These are phyloP conservation scores for Mactromeris polynyma DNA, from an alignment of 2,888 invertebrate species.

Conservation along the genomic window DNA sequence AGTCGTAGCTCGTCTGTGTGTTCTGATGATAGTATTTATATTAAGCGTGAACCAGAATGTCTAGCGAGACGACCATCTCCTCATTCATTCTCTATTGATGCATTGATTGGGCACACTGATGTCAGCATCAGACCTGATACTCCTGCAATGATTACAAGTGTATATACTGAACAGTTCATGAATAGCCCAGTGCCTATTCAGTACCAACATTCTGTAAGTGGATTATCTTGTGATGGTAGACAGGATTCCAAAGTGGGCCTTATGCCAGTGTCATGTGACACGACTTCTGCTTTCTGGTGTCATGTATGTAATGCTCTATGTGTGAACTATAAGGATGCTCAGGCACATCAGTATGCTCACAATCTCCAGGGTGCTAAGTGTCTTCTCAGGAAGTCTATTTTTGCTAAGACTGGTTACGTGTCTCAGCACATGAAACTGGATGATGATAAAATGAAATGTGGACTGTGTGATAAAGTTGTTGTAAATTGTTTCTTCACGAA, in stretches of 20 bases:
- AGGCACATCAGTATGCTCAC: slow-evolving; percentile 52
- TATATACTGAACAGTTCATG: background rate
- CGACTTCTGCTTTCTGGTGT: slow-evolving; percentile 57
- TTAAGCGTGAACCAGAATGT: slow-evolving; percentile 16
- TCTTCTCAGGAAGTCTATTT: slow-evolving; percentile 40
- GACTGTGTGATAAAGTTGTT: slow-evolving; percentile 63
- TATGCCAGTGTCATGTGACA: background rate
- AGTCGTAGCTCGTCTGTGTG: slow-evolving; percentile 21
- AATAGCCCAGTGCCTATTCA: background rate
- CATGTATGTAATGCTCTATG: slow-evolving; percentile 63
- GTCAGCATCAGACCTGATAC: background rate
- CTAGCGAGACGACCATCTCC: background rate
- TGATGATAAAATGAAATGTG: slow-evolving; percentile 60
- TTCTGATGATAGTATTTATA: slow-evolving; percentile 41
- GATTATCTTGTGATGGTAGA: background rate
- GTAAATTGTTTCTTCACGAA: slow-evolving; percentile 65
- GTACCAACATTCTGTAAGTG: background rate
- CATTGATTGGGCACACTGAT: slow-evolving; percentile 46
- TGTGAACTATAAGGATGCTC: slow-evolving; percentile 50
- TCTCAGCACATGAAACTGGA: slow-evolving; percentile 50
- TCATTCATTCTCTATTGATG: slow-evolving; percentile 59
- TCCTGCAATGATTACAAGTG: slow-evolving; percentile 37
- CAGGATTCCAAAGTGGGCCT: background rate
- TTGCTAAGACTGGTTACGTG: slow-evolving; percentile 51
- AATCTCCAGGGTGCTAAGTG: slow-evolving; percentile 34